These are phyloP conservation scores for Xiphorhynchus elegans DNA, from an alignment of 2,113 vertebrate genomes.

Conservation along the genomic window DNA sequence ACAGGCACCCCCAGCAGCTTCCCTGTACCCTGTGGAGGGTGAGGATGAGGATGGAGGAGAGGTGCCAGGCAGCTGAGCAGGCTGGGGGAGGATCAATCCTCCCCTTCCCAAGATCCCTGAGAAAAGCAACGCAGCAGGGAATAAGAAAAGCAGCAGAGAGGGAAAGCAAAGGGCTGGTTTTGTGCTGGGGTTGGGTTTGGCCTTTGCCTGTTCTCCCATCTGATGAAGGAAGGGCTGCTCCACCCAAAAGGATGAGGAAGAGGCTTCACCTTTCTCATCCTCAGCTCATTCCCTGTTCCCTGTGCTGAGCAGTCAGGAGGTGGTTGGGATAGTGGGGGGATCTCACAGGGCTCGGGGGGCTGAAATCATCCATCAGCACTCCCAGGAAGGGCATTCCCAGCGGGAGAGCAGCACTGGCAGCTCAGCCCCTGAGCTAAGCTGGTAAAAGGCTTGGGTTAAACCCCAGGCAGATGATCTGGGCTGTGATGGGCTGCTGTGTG, in stretches of 20 bases:
- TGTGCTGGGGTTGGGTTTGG: neutral
- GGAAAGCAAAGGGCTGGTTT: neutral
- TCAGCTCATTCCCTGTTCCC: neutral
- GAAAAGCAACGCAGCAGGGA: neutral
- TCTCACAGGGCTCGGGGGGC: neutral
- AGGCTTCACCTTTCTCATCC: neutral
- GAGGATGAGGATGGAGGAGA: neutral
- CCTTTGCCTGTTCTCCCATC: neutral
- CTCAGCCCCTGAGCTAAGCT: neutral
- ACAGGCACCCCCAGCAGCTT: neutral
- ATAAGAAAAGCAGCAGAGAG: neutral
- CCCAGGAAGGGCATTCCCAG: neutral
- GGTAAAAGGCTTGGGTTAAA: no score
- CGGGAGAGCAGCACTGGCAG: neutral
- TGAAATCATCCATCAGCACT: neutral
- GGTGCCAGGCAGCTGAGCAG: neutral
- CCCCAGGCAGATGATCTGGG: no score
- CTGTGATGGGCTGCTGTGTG: no score
- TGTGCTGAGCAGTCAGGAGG: neutral
- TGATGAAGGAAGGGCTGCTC: neutral
- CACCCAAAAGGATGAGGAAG: neutral
- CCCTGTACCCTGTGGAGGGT: fast-evolving
- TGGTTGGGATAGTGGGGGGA: neutral
- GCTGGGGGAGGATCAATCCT: neutral
- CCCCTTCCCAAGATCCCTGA: neutral